Evolutionary conservation across 2,888 invertebrate species (phyloP), one percentile per base, ranked within the genome.

Genomic region (Cephonodes hylas): DNA sequence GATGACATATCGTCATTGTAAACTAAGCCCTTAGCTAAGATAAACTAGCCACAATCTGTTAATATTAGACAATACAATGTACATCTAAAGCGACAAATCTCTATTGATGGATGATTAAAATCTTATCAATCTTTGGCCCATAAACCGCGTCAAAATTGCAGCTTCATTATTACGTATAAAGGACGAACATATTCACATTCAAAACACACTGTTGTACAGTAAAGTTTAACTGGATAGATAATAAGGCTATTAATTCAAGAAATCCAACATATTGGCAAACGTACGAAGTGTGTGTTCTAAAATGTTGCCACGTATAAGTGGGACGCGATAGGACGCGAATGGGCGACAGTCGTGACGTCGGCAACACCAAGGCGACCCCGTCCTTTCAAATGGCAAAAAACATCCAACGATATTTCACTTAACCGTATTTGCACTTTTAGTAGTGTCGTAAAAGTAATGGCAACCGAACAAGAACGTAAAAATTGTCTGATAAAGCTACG

Each of bases 401-500:
- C 4, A 53, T 4, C n/a, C 38, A 38, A 38, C 38, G 38, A 38
- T 38, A 38, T n/a, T 8, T 4, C 1, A 31, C 13, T 27, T 15
- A 53, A 53, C 53, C 31, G 53, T 53, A n/a, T 46, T 46, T 25
- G n/a, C 46, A 53, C 53, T 48, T 38, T 27, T 31, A 53, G 53
- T 31, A 31, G 38, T 38, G 38, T 38, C 38, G n/a, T 38, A 38
- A 38, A 38, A n/a, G n/a, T 38, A n/a, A n/a, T n/a, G n/a, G n/a
- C 38, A 13, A 38, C 38, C 38, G 38, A 38, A 38, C 38, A 38
- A 38, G 38, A 38, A n/a, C 13, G 5, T 38, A 38, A 38, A 38
- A 38, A n/a, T 13, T 38, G n/a, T n/a, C 10, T 3, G 38, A 13
- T n/a, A 38, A 38, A 38, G 38, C 38, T 13, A 38, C 38, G 38